Evolutionary conservation across 2,113 vertebrate species (phyloP), one percentile per base, ranked within the genome.

Genomic region (Lepidothrix coronata): DNA sequence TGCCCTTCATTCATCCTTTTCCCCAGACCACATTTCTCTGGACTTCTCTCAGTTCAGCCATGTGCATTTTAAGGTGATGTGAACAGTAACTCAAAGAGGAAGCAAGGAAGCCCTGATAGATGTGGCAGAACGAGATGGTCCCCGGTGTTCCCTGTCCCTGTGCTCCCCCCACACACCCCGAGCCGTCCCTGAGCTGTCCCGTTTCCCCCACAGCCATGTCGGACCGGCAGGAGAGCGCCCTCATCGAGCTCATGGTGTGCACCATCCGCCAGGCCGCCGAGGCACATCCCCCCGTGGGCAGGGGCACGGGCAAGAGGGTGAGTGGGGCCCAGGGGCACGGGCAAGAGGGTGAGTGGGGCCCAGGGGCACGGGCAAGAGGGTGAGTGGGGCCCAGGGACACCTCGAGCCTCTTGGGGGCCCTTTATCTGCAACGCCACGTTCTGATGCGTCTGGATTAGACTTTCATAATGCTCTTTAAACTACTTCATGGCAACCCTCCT

Each of bases 231-330:
- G 99, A 99, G 97, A 99, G 98, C 19, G 99, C 99, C 22, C 98
- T 99, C 71, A 99, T 99, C 76, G 99, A 99, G 97, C 96, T 99
- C 85, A 99, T 97, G 96, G 99, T 99, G 76, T 99, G 99, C 97
- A 99, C 99, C 62, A 99, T 99, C 96, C 97, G 99, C 43, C 99
- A 99, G 95, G 99, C 99, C 18, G 99, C 99, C 15, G 99, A 99
- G 97, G 99, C 99, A 8, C 99, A 99, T 89, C 99, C 99, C 31
- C 99, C 99, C 21, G 99, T 99, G 15, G 99, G 99, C 97, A 99
- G 99, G 95, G 99, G 99, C 95, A 99, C 99, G 4, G 99, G 99
- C 92, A 99, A 99, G 96, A 98, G 99, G 97, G 99, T 99, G 98
- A 96, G 98, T 97, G 73, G 21, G 44, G 8, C 16, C 7, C 39